Evolutionary conservation across 2,113 vertebrate genomes (phyloP).

Genomic region (Platysternon megacephalum): DNA sequence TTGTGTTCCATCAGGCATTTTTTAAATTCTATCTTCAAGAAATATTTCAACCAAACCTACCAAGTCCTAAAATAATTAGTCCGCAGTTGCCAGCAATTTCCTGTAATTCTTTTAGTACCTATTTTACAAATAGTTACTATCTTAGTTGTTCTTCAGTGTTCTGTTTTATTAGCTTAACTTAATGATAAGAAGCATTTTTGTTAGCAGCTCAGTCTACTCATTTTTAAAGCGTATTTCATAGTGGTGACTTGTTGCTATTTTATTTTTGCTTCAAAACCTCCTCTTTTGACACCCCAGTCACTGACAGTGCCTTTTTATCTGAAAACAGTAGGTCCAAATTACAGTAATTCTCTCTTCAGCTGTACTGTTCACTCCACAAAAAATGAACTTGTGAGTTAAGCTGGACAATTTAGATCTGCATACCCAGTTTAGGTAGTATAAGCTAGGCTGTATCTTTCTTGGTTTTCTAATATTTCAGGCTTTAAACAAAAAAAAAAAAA

Average conservation of each 20-base stretch:
- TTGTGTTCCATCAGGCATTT: neutral
- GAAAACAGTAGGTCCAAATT: neutral
- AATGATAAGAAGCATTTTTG: conserved; percentile 49
- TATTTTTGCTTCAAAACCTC: conserved; percentile 14
- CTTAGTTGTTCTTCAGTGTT: neutral
- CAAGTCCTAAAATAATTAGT: neutral
- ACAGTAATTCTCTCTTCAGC: neutral
- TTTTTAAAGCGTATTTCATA: conserved; percentile 9
- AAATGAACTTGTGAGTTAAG: neutral
- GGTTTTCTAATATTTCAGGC: neutral
- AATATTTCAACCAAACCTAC: neutral
- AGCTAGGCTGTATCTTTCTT: neutral
- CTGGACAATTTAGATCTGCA: neutral
- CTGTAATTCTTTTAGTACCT: neutral
- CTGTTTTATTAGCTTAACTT: neutral
- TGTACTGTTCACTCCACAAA: neutral
- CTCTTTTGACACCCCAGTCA: conserved; percentile 1
- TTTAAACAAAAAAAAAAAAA: too few relatives aligned
- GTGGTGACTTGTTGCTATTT: neutral
- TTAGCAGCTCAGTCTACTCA: neutral
- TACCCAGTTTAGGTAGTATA: neutral
- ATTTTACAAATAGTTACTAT: neutral
- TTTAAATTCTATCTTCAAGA: neutral
- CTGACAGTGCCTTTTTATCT: conserved; percentile 15
- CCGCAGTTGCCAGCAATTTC: neutral